Percentiles rank a stretch among this genome's conserved stretches.
phyloP scores from a whole-genome alignment of 2,797 vertebrate genomes.

The Dallia pectoralis region DNA sequence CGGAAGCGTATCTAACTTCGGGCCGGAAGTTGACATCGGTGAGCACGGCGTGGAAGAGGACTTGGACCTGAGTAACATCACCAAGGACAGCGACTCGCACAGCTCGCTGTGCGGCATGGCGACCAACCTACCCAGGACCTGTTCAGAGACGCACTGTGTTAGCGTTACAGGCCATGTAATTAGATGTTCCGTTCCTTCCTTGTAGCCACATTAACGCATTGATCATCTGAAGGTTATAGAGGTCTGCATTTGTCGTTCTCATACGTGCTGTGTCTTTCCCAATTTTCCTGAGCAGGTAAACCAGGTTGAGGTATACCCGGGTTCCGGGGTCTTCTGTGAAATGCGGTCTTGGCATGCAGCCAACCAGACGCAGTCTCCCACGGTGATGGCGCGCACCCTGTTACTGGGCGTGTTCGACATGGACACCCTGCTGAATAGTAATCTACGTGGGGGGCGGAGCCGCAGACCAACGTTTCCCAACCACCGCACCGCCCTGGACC shows the following conservation, averaged over 20 bases:
- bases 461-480: conserved; percentile 56
- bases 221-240: not conserved
- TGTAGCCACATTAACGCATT: not conserved
- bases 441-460: conserved; percentile 62
- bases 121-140: conserved; percentile 26
- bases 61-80: conserved; percentile 37
- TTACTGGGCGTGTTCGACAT: conserved; percentile 65
- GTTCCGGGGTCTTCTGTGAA: conserved; percentile 62
- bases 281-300: conserved; percentile 43
- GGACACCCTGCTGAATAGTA: conserved; percentile 66
- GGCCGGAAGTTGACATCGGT: conserved; percentile 31
- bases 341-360: conserved; percentile 57
- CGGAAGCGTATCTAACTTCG: conserved; percentile 33
- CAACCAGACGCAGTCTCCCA: conserved; percentile 59
- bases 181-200: not conserved
- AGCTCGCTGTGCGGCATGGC: conserved; percentile 44
- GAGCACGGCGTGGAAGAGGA: conserved; percentile 35
- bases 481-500: conserved; percentile 57
- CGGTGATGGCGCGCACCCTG: conserved; percentile 61
- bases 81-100: conserved; percentile 29
- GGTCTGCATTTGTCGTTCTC: not conserved
- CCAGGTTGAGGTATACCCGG: conserved; percentile 62
- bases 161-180: conserved; percentile 5
- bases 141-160: conserved; percentile 9
- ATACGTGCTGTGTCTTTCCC: not conserved